A percentile compares a stretch with the other conserved stretches of the same genome.
These are phyloP conservation scores for Acyrthosiphon pisum DNA, from an alignment of 1,140 invertebrate species.

Conservation along the genomic window DNA sequence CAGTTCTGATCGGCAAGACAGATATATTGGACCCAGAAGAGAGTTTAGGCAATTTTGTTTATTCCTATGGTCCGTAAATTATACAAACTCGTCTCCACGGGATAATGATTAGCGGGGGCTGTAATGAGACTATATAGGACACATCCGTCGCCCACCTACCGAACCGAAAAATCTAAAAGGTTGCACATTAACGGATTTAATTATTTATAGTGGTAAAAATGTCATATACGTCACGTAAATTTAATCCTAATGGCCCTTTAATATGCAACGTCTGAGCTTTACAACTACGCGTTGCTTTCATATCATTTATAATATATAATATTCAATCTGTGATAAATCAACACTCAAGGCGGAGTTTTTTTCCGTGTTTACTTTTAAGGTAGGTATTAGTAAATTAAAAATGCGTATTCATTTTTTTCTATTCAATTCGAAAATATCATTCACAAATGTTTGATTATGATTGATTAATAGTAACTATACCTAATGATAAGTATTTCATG, in stretches of 20 bases:
- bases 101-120: neutral
- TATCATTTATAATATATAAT: neutral
- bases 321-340: neutral
- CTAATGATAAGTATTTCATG: neutral
- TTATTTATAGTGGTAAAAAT: neutral
- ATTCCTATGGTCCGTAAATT: neutral
- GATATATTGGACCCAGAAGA: slow-evolving; percentile 18
- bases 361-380: neutral
- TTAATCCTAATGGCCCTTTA: neutral
- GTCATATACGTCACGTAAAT: neutral
- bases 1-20: neutral
- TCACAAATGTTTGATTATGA: neutral
- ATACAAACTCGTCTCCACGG: neutral
- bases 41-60: neutral
- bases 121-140: neutral
- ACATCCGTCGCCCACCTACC: neutral
- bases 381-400: neutral
- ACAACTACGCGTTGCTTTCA: neutral
- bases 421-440: neutral
- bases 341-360: neutral
- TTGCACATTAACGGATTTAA: slow-evolving; percentile 1
- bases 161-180: neutral
- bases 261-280: neutral
- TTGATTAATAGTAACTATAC: neutral
- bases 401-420: neutral